Conservation (phyloP, 53 echinoderm and acorn worm genomes). For the Henricia sp. region DNA sequence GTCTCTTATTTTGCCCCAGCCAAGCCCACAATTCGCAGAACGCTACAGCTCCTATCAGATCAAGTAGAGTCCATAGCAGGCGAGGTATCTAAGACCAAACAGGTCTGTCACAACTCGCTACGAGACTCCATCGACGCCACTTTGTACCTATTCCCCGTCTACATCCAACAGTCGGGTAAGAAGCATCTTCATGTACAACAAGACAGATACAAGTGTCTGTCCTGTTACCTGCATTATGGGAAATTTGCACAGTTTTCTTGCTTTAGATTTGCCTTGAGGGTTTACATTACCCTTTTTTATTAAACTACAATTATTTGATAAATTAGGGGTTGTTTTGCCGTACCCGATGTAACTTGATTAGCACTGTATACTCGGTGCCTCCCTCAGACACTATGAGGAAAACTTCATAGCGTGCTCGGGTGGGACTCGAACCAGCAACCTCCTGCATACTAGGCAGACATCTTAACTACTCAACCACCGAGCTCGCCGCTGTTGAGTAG, state of each 20-base stretch:
- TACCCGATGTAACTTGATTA: too few species aligned
- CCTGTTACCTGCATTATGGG: too few species aligned
- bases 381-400: too few species aligned
- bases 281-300: neutral
- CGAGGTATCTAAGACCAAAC: slow-evolving; percentile 97
- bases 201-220: too few species aligned
- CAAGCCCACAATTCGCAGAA: slow-evolving; percentile 91
- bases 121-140: slow-evolving; percentile 89
- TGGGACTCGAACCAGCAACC: too few species aligned
- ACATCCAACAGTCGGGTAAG: slow-evolving; percentile 96
- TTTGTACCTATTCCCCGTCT: slow-evolving; percentile 86
- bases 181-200: too few species aligned
- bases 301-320: neutral
- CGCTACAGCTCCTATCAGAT: slow-evolving; percentile 82
- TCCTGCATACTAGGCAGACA: too few species aligned
- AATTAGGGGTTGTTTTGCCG: neutral
- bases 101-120: slow-evolving; percentile 90
- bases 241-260: neutral
- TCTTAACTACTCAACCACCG: too few species aligned
- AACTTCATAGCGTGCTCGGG: too few species aligned
- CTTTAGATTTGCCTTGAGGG: neutral
- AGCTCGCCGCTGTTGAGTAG: too few species aligned
- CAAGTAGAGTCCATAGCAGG: slow-evolving; percentile 98
- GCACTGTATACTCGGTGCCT: too few species aligned
- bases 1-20: slow-evolving; percentile 52